Conservation (phyloP, 2,888 invertebrate species). For the Podotricha telesiphe region DNA sequence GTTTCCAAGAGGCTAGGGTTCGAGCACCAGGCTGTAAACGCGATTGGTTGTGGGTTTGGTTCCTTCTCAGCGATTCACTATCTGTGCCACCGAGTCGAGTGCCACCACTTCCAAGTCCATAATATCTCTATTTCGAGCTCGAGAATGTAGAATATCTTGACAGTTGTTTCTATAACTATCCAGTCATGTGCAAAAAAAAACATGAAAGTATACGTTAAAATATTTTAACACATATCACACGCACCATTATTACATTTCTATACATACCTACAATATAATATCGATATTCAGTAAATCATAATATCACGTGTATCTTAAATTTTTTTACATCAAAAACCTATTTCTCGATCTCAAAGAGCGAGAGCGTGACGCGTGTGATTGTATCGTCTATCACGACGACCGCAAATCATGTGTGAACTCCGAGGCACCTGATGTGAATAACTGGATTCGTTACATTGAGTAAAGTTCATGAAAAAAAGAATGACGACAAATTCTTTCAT, state of each 20-base stretch:
- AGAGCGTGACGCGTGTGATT: constrained; percentile 29
- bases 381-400: constrained; percentile 39
- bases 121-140: no score
- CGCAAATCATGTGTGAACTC: constrained; percentile 42
- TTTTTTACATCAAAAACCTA: constrained; percentile 8
- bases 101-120: no score
- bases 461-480: constrained; percentile 10
- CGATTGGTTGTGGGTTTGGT: no score
- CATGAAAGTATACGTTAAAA: no score
- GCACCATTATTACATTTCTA: neutral
- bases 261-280: neutral
- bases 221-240: neutral
- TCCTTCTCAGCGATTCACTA: no score
- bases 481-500: constrained; percentile 13
- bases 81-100: no score
- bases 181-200: no score
- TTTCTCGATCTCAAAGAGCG: constrained; percentile 7
- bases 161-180: no score
- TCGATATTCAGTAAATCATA: neutral
- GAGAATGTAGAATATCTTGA: no score
- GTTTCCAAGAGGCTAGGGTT: no score
- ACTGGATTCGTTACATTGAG: constrained; percentile 25
- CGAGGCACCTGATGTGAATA: constrained; percentile 39
- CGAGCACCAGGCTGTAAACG: no score
- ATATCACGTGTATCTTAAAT: neutral